Evolutionary conservation across 2,797 vertebrate species (phyloP).

Genomic region (Oryzias dopingdopingensis): DNA sequence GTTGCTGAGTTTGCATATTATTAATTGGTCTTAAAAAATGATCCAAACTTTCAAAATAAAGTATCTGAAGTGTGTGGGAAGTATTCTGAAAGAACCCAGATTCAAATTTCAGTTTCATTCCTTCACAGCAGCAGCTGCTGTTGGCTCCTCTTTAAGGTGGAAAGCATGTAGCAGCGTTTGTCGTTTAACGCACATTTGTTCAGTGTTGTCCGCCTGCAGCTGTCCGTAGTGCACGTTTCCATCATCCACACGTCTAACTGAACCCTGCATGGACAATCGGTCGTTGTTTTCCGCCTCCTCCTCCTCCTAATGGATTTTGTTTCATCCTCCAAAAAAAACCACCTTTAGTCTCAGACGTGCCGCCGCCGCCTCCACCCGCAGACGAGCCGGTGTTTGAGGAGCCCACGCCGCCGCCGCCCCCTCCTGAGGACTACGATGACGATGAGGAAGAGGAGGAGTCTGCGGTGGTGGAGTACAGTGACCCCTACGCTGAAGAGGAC

Average conservation of each 20-base stretch:
- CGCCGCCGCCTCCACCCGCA: conserved; percentile 88
- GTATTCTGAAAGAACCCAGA: too few relatives aligned
- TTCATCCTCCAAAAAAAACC: conserved; percentile 2
- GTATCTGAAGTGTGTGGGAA: too few relatives aligned
- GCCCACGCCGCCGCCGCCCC: conserved; percentile 88
- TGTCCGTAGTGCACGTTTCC: too few relatives aligned
- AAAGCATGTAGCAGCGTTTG: conserved; percentile 6
- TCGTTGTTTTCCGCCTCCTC: background rate
- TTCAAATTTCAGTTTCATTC: background rate
- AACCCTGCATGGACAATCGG: conserved; percentile 18
- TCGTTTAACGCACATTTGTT: too few relatives aligned
- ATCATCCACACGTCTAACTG: too few relatives aligned
- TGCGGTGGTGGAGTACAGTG: conserved; percentile 97
- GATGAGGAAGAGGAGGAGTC: conserved; percentile 97
- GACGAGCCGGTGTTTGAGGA: conserved; percentile 91
- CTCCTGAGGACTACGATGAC: conserved; percentile 92
- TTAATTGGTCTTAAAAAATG: background rate
- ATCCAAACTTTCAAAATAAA: too few relatives aligned
- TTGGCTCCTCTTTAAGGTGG: background rate
- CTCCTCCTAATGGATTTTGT: conserved; percentile 1
- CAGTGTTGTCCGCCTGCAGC: too few relatives aligned
- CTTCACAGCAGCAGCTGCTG: conserved; percentile 17
- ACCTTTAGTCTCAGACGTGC: conserved; percentile 88
- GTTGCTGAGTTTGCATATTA: background rate
- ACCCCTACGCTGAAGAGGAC: conserved; percentile 97